Base-by-base conservation (phyloP, 1,140 invertebrate genomes). In the Zaprionus davidi region DNA sequence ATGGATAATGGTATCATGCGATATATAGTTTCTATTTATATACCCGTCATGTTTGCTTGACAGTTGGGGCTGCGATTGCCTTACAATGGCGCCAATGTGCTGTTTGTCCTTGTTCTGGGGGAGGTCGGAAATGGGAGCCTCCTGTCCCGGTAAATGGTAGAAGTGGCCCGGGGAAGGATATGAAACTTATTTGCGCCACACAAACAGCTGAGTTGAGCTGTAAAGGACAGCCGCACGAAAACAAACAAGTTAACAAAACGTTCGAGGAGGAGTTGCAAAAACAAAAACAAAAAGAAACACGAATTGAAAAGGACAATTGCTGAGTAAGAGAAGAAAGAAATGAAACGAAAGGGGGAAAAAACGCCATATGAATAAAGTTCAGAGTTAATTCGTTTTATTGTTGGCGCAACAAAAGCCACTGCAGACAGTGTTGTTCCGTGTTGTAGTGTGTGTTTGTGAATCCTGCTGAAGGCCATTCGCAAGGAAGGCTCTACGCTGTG, bases 21-120 rank as follows among this genome's bases (percentile, higher is more conserved):
- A 51, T 51, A 46, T 46, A 51, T 51, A 51, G 46, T 51, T 51
- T 28, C 26, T 26, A 56, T 26, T 56, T 56, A n/a, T 56, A 56
- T 24, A 55, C 63, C 17, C 36, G 62, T 26, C 28, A 9, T 34
- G 15, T 49, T 55, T 56, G 26, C 34, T 28, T 56, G 49, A 34
- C 11, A 24, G 41, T 44, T 57, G 53, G 31, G 17, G 49, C 41
- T 34, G 26, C 56, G 59, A 58, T 63, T 56, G 64, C 69, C 76
- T 70, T 63, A 81, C 75, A 82, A 68, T 87, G 84, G 83, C 83
- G 84, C 83, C 83, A 83, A 74, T 26, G 53, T 26, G 76, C 57
- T 79, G 77, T 74, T 78, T 63, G 58, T 62, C 24, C 34, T 67
- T 44, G 64, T 51, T 24, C 26, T 36, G 46, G 2, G 5, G 63